Evolutionary conservation across 92 coral and sea anemone species (phyloP), one percentile per base, ranked within the genome.

Genomic region (Epizoanthus ramosus): DNA sequence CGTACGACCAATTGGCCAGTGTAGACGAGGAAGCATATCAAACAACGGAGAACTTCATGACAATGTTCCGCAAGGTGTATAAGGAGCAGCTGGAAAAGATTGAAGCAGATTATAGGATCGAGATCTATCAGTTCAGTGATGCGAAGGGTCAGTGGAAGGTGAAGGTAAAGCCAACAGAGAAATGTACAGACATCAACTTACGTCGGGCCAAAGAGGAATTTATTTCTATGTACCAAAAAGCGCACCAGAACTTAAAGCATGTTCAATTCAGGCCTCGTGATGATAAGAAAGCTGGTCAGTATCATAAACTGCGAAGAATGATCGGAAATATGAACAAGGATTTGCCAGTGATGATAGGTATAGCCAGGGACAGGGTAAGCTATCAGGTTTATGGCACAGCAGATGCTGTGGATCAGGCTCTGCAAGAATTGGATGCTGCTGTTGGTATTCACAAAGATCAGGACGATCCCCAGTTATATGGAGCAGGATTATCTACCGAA

Each of bases 181-280:
- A 39, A 33, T 58, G 56, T 7, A 60, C 24, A 60, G 28, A 5
- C 28, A 3, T 4, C 0, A 16, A 35, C 53, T 12, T 76, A 39
- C 15, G 13, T 39, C 21, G 63, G 58, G 81, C 81, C n/a, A 60
- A 37, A 13, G 52, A 41, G 2, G 39, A 85, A 8, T 85, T 85
- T 39, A 68, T 85, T 57, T 0, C 12, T 12, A 57, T 85, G 12
- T 85, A 76, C 74, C 88, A 85, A 85, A 19, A 66, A 33, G 75
- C 65, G 43, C 35, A 67, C 37, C 47, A 25, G 0, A 76, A 77
- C 39, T 1, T 60, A n/a, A 4, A 2, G 47, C 79, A 28, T 67
- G 84, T 75, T 35, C 39, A 22, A 14, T 64, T 75, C 57, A 24
- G 52, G 8, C 9, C 57, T 57, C n/a, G 65, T 16, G n/a, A 68